Evolutionary conservation across 2,888 invertebrate genomes (phyloP).

Genomic region (Balanococcus diminutus): DNA sequence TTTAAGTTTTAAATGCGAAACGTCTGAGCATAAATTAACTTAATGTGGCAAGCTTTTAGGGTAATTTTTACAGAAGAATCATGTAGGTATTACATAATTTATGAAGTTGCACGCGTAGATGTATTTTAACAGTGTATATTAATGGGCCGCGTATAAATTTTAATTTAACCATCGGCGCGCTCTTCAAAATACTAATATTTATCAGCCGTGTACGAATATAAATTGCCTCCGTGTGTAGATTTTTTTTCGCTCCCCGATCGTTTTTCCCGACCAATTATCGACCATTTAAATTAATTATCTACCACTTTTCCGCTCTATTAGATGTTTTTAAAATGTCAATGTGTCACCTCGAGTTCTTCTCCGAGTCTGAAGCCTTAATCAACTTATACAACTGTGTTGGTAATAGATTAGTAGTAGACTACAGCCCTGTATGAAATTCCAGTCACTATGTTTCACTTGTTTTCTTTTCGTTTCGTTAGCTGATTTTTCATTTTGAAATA

Average conservation of each 20-base stretch:
- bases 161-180: conserved; percentile 25
- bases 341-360: neutral
- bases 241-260: neutral
- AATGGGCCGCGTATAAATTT: conserved; percentile 19
- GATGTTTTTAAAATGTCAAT: conserved; percentile 24
- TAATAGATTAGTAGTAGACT: neutral
- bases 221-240: conserved; percentile 33
- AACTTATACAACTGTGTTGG: neutral
- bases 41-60: conserved; percentile 52
- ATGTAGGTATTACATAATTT: conserved; percentile 49
- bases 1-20: conserved; percentile 41
- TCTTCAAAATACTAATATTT: conserved; percentile 44
- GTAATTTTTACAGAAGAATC: conserved; percentile 45
- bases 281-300: conserved; percentile 27
- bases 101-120: conserved; percentile 44
- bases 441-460: neutral
- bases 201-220: conserved; percentile 36
- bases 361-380: neutral
- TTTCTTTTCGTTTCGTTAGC: neutral
- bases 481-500: no score
- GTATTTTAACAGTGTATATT: conserved; percentile 43
- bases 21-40: conserved; percentile 46
- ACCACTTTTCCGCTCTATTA: neutral
- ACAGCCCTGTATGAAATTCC: neutral
- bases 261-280: conserved; percentile 2